Evolutionary conservation across 1,140 invertebrate species (phyloP).

Genomic region (Drosophila aff.): DNA sequence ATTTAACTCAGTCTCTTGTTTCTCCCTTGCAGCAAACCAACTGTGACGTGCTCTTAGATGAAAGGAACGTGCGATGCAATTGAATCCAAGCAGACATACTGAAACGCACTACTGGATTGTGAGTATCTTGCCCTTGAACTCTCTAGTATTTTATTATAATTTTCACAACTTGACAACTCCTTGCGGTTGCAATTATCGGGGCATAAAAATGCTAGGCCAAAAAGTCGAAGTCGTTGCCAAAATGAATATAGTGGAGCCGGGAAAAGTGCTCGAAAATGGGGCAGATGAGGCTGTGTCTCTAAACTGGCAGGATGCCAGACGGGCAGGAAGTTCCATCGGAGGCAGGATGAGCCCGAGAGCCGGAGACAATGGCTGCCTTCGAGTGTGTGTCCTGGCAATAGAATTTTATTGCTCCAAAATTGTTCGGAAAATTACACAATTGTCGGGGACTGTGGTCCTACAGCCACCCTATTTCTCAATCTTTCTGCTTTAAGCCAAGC

Average conservation of each 20-base stretch:
- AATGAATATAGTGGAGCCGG: constrained; percentile 11
- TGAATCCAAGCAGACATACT: constrained; percentile 82
- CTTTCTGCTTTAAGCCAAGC: neutral
- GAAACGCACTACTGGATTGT: constrained; percentile 85
- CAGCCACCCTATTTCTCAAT: constrained; percentile 24
- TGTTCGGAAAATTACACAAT: constrained; percentile 69
- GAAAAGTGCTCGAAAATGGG: constrained; percentile 29
- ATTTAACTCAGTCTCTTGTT: constrained; percentile 22
- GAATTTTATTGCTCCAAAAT: constrained; percentile 69
- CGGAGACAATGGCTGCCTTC: constrained; percentile 48
- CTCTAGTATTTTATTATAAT: constrained; percentile 39
- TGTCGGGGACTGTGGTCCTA: constrained; percentile 25
- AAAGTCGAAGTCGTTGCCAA: constrained; percentile 53
- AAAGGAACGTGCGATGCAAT: constrained; percentile 84
- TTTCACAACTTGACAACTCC: constrained; percentile 35
- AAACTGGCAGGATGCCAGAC: constrained; percentile 64
- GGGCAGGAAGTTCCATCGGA: constrained; percentile 20
- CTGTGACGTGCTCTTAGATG: constrained; percentile 79
- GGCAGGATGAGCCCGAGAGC: constrained; percentile 23
- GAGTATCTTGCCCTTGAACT: constrained; percentile 71
- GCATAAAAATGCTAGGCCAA: constrained; percentile 54
- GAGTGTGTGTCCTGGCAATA: constrained; percentile 48
- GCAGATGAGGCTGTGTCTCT: constrained; percentile 56
- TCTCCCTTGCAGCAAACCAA: constrained; percentile 61
- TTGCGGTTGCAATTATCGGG: constrained; percentile 59